Evolutionary conservation across 2,797 vertebrate genomes (phyloP), one percentile per base, ranked within the genome.

Genomic region (Thaleichthys pacificus): DNA sequence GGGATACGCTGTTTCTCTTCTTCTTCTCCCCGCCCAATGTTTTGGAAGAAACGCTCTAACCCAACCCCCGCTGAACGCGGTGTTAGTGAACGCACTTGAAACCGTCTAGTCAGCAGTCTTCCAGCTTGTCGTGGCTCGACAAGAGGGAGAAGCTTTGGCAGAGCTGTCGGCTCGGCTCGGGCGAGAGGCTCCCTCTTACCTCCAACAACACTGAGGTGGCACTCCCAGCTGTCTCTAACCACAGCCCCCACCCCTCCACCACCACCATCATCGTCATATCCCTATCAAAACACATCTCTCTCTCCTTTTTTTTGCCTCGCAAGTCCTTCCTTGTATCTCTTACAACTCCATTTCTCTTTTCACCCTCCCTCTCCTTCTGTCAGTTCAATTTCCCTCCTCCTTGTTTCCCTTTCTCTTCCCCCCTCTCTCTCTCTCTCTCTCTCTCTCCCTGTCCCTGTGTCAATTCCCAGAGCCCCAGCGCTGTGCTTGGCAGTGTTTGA

Each of bases 131-230:
- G 26, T 26, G 32, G 32, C 32, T 7, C 6, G 32, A 4, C 32
- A 35, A 1, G 4, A 35, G 32, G 32, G 32, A 1, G 4, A 35
- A 35, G 32, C 32, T 32, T 26, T 26, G 26, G 26, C 26, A 26
- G 26, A 2, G 26, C 26, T 26, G 5, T 26, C 2, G 42, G 42
- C 42, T 47, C 1, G 14, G 12, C 11, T 49, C 75, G 70, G 76
- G 79, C 42, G 81, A 71, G 80, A 87, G 77, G 64, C 84, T n/a
- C 81, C 65, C 77, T 83, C 82, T 90, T 91, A 81, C 83, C 87
- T 89, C 85, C 74, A n/a, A n/a, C n/a, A n/a, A 72, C 82, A 70
- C 72, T 76, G 81, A 82, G 85, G 79, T 66, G 66, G 30, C 70
- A 66, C 68, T 68, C 64, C 68, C 76, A 78, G 79, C 71, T 81